Base-by-base conservation (phyloP, 2,888 invertebrate species). In the Rapana venosa region DNA sequence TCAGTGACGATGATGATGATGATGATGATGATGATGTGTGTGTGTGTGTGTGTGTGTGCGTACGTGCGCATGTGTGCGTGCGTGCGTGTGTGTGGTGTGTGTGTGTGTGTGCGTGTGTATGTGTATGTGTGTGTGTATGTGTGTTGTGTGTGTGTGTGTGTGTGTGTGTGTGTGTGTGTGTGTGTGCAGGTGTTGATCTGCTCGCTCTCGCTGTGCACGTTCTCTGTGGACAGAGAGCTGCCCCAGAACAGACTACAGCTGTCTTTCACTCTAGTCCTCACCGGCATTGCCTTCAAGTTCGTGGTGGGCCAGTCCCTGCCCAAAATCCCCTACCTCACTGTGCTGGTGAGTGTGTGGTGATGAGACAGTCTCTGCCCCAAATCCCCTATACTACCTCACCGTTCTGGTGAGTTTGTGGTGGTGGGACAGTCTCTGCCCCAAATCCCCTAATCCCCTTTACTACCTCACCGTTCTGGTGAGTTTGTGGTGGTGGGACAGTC, bases 211-310 rank as follows among this genome's bases (percentile, higher is more conserved):
- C 93, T 96, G 90, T 94, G 95, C 13, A 96, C 96, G 47, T 96
- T 95, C 90, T 93, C 95, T 30, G 95, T 96, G 26, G 93, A 94
- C 83, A 93, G 92, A 8, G 92, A 90, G 56, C 90, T 93, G 58
- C 95, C 95, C 6, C 95, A 95, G 92, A 95, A 95, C 92, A 91
- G 96, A 35, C 93, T 96, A 1, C 95, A 96, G 92, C 91, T 96
- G 66, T 95, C 95, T 79, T 95, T 95, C 92, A 95, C 95, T 11
- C 92, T 96, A 13, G 93, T 95, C 8, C 93, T 96, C 32, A 96
- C 96, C 6, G 95, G 95, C 11, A 95, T 96, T 35, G 94, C 96
- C 30, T 96, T 96, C 93, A 95, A 95, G 91, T 95, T 95, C 93
- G 95, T 95, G 32, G 94, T 95, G 36, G 95, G 94, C 88, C 95